phyloP scores from a whole-genome alignment of 2,888 invertebrate genomes.

The Aphidius colemani region DNA sequence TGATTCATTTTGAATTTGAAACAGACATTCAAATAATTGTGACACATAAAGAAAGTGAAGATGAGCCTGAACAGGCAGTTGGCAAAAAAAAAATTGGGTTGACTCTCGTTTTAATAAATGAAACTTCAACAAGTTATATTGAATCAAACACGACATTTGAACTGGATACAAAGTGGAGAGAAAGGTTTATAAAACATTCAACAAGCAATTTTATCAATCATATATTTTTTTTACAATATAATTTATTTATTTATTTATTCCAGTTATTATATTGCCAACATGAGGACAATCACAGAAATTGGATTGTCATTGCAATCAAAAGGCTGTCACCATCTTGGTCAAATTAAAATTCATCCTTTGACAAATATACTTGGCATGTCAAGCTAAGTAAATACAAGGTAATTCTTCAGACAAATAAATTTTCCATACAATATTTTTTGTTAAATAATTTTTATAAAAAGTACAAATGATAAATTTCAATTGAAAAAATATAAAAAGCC shows the following conservation, averaged over 20 bases:
- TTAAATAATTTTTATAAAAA: no score
- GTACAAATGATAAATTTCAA: no score
- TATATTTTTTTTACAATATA: neutral
- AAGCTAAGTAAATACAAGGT: no score
- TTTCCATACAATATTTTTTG: no score
- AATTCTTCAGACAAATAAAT: no score
- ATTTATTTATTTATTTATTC: conserved; percentile 19
- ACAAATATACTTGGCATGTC: conserved; percentile 24
- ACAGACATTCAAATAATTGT: conserved; percentile 48
- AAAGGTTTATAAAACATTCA: conserved; percentile 44
- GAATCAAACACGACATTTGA: conserved; percentile 38
- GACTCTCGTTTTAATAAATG: conserved; percentile 43
- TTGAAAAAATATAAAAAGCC: no score
- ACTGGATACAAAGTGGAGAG: conserved; percentile 45
- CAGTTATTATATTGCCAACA: conserved; percentile 43
- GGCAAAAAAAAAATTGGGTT: conserved; percentile 30
- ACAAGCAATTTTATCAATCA: neutral
- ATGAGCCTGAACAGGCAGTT: neutral
- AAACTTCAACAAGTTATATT: conserved; percentile 41
- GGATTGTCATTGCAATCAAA: conserved; percentile 44
- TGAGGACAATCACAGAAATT: conserved; percentile 51
- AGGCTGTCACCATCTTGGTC: conserved; percentile 49
- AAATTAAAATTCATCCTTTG: conserved; percentile 46
- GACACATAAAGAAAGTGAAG: conserved; percentile 37
- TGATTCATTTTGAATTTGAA: conserved; percentile 46